Base-by-base conservation (phyloP, 2,888 invertebrate species). In the Stenoptilia bipunctidactyla region DNA sequence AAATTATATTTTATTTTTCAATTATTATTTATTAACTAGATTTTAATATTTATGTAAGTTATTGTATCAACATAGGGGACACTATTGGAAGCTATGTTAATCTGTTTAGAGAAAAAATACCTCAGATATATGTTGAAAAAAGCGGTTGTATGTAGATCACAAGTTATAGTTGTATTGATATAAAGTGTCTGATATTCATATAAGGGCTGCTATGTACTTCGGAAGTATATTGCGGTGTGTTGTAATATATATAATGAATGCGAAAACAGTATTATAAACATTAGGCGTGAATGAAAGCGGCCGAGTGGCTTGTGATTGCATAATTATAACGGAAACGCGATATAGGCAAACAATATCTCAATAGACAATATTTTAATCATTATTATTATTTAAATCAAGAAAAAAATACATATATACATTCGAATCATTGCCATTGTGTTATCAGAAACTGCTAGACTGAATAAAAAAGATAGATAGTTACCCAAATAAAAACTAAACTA, bases 1-100 rank as follows among this genome's bases (percentile, higher is more conserved):
- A 14, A 8, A 34, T 53, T 62, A 63, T 51, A 51, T 55, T 65
- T 59, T 60, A 66, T 64, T 56, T 67, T 65, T 69, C 66, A 8
- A n/a, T 34, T 13, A 34, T 34, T 67, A 73, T 75, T 80, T 76
- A 75, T 75, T 74, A 60, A 67, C 59, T 72, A 76, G 73, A 56
- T 58, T 52, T 59, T 73, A 75, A 72, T 73, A 69, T 74, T 73
- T 66, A 75, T 68, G 6, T 30, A 66, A 66, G 67, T 71, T 66
- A 64, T 62, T 30, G 30, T 30, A 9, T 30, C 30, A n/a, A 12
- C 30, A 30, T 30, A 30, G 30, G 30, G 9, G 2, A 10, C 6
- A 4, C 4, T 30, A n/a, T n/a, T 30, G 9, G 30, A 30, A 30
- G 12, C 30, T 30, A 30, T n/a, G 9, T n/a, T 30, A 30, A 13